phyloP scores from a whole-genome alignment of 2,797 vertebrate genomes.

The Alexandromys oeconomus region DNA sequence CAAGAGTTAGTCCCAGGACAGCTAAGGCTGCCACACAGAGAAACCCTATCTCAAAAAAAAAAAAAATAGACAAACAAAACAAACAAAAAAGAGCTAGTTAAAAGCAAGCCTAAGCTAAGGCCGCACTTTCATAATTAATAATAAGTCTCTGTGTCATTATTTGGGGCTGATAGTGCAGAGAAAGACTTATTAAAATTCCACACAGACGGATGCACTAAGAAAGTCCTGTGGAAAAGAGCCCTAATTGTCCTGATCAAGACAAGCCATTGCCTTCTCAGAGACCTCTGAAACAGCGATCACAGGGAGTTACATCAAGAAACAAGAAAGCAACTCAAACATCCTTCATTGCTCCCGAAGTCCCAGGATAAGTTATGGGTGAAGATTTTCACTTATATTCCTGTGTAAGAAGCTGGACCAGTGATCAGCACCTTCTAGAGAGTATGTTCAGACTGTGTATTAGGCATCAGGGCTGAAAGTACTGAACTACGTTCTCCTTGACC shows the following conservation, averaged over 20 bases:
- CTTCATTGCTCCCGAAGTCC: neutral
- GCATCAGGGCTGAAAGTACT: neutral
- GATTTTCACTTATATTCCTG: neutral
- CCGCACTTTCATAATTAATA: neutral
- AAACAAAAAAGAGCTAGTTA: neutral
- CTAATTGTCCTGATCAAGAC: slow-evolving; percentile 11
- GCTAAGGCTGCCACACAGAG: no score
- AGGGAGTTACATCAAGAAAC: neutral
- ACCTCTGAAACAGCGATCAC: neutral
- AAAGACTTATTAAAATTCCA: neutral
- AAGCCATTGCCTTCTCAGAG: slow-evolving; percentile 13
- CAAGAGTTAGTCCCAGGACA: no score
- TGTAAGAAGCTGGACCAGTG: neutral
- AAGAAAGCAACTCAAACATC: neutral
- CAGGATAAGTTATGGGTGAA: neutral
- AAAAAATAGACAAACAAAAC: no score
- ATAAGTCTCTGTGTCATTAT: neutral
- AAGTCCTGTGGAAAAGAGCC: neutral
- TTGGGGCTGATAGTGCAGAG: neutral
- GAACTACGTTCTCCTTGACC: neutral
- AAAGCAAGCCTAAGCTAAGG: neutral
- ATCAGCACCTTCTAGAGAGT: neutral
- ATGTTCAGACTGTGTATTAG: neutral
- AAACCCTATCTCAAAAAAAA: no score
- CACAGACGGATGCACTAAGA: neutral